Conservation (phyloP, 2,797 vertebrate species). For the Poliocrania exsul region DNA sequence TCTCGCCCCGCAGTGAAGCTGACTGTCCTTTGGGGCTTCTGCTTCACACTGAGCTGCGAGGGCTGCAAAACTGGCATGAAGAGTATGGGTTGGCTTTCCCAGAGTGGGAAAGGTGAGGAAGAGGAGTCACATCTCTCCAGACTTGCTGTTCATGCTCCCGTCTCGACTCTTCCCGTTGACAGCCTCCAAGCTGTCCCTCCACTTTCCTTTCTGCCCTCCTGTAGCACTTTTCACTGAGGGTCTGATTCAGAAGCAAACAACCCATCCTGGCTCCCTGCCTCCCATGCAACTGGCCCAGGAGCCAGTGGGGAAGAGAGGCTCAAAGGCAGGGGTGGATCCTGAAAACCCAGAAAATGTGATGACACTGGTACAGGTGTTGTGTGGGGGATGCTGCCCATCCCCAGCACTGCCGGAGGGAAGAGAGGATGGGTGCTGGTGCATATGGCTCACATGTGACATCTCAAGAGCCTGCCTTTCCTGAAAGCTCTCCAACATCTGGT, state of each 20-base stretch:
- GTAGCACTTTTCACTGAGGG: background rate
- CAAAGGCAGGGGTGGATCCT: background rate
- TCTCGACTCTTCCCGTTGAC: background rate
- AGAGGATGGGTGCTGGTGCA: background rate
- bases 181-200: background rate
- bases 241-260: background rate
- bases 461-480: constrained; percentile 51
- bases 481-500: constrained; percentile 59
- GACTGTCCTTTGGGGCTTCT: background rate
- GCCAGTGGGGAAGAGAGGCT: background rate
- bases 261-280: background rate
- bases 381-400: background rate
- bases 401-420: background rate
- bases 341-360: background rate
- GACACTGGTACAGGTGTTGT: background rate
- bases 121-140: background rate
- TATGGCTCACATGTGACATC: constrained; percentile 56
- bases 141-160: background rate
- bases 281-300: background rate
- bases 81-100: background rate
- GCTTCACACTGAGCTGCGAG: background rate
- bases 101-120: background rate
- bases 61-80: constrained; percentile 17
- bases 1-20: background rate
- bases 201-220: background rate